Evolutionary conservation across 2,888 invertebrate genomes (phyloP).

Genomic region (Lymantria monacha): DNA sequence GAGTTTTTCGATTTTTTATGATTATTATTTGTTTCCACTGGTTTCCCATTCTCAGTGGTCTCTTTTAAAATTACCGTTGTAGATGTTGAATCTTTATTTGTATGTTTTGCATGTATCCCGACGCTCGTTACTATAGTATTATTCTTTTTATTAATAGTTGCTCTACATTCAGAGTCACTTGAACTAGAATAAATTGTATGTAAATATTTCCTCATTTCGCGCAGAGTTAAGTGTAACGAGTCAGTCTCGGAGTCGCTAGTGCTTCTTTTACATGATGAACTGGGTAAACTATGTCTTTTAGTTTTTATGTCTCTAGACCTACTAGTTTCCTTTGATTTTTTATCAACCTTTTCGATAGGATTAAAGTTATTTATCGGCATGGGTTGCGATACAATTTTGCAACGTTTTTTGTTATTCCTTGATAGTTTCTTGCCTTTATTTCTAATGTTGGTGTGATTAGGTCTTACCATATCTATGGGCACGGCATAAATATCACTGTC

Average conservation of each 20-base stretch:
- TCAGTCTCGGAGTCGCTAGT: slow-evolving; percentile 84
- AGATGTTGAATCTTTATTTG: slow-evolving; percentile 55
- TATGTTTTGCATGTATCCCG: slow-evolving; percentile 55
- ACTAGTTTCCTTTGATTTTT: slow-evolving; percentile 53
- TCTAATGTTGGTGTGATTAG: slow-evolving; percentile 65
- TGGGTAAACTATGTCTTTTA: slow-evolving; percentile 87
- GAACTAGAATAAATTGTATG: slow-evolving; percentile 91
- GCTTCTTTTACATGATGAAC: slow-evolving; percentile 83
- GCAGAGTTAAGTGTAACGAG: slow-evolving; percentile 90
- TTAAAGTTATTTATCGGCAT: slow-evolving; percentile 38
- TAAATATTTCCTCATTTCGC: slow-evolving; percentile 91
- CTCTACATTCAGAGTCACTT: slow-evolving; percentile 83
- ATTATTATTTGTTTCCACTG: slow-evolving; percentile 69
- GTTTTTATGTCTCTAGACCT: slow-evolving; percentile 68
- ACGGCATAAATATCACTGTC: slow-evolving; percentile 94
- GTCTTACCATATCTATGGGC: slow-evolving; percentile 90
- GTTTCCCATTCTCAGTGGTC: slow-evolving; percentile 52
- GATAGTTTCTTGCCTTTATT: slow-evolving; percentile 65
- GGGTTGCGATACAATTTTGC: slow-evolving; percentile 56
- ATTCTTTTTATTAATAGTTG: slow-evolving; percentile 73
- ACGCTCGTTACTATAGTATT: slow-evolving; percentile 72
- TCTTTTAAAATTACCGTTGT: slow-evolving; percentile 57
- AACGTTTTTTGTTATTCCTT: slow-evolving; percentile 66
- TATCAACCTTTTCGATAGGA: slow-evolving; percentile 51
- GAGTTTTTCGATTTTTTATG: slow-evolving; percentile 78